A percentile compares a stretch with the other conserved stretches of the same genome.
Evolutionary conservation across 2,113 vertebrate genomes (phyloP).

Genomic region (Lontra canadensis): DNA sequence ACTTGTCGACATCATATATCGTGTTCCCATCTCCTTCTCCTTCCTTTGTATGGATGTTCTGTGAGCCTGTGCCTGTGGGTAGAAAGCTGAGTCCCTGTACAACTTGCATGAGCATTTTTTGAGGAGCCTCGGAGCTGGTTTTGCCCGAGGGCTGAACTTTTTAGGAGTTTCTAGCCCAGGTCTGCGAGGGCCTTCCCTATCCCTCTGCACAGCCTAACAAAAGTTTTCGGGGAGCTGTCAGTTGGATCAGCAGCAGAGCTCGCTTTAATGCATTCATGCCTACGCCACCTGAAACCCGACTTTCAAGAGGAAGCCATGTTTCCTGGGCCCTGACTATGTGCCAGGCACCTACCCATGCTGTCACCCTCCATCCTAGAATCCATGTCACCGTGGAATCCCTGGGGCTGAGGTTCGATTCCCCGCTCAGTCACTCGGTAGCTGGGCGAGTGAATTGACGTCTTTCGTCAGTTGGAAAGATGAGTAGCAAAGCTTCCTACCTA

Average conservation of each 20-base stretch:
- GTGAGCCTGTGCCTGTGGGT: background rate
- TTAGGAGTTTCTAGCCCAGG: background rate
- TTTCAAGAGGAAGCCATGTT: background rate
- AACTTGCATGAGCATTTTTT: background rate
- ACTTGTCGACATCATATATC: background rate
- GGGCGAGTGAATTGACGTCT: background rate
- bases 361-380: background rate
- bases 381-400: background rate
- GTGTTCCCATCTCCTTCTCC: background rate
- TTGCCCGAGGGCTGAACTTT: background rate
- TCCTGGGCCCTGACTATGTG: background rate
- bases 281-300: background rate
- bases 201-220: background rate
- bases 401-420: background rate
- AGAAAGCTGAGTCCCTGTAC: background rate
- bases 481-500: background rate
- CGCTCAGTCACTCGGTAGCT: background rate
- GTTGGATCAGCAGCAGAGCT: background rate
- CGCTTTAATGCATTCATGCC: background rate
- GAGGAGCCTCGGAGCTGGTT: background rate
- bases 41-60: background rate
- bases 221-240: background rate
- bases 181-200: rapidly evolving
- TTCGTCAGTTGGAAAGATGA: background rate
- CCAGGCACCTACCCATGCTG: background rate